Conservation (phyloP, 2,797 vertebrate genomes). For the Salmo trutta region DNA sequence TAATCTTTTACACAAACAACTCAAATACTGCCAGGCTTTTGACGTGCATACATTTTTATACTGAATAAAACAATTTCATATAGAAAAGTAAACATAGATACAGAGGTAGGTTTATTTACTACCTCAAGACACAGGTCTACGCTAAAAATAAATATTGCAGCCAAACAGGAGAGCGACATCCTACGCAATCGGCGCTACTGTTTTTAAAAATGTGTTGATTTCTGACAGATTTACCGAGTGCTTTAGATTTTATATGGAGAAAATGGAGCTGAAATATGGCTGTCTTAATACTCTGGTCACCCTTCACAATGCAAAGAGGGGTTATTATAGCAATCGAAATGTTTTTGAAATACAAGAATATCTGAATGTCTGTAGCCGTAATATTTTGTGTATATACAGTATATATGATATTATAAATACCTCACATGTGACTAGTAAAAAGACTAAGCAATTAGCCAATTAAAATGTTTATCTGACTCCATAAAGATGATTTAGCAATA, state of each 20-base stretch:
- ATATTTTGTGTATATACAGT: too few relatives aligned
- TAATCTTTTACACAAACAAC: neutral
- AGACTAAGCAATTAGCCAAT: too few relatives aligned
- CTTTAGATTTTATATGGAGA: conserved; percentile 7
- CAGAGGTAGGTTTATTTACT: conserved; percentile 11
- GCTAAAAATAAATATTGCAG: conserved; percentile 33
- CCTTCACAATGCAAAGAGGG: too few relatives aligned
- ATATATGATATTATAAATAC: too few relatives aligned
- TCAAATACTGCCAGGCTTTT: neutral
- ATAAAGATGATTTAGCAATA: too few relatives aligned
- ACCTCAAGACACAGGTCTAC: conserved; percentile 18
- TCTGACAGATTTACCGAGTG: conserved; percentile 27
- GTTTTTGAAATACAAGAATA: too few relatives aligned
- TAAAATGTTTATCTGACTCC: too few relatives aligned
- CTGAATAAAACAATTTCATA: neutral
- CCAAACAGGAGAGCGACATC: conserved; percentile 19
- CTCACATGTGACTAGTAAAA: too few relatives aligned
- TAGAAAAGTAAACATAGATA: neutral
- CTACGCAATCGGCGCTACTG: conserved; percentile 20
- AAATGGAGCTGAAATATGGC: too few relatives aligned
- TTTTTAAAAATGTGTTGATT: conserved; percentile 29
- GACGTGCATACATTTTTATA: neutral
- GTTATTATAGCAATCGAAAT: too few relatives aligned
- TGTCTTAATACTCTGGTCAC: too few relatives aligned
- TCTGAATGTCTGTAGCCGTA: too few relatives aligned